Evolutionary conservation across 1,140 invertebrate genomes (phyloP), one percentile per base, ranked within the genome.

Genomic region (Gonatopus flavifemur): DNA sequence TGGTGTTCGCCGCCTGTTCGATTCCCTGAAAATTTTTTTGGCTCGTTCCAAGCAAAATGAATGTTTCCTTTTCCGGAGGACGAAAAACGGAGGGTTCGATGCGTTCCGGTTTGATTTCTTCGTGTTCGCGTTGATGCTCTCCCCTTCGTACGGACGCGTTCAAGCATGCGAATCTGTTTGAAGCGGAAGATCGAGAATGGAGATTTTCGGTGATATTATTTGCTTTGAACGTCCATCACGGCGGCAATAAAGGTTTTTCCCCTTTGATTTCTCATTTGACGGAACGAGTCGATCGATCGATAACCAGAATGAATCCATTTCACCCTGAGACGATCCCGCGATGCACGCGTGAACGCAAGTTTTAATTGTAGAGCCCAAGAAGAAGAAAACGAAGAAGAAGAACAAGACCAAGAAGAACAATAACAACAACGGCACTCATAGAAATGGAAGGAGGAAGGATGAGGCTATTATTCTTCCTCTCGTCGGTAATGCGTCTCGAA

Each of bases 391-490:
- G 12, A 28, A 28, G 25, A 28, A 12, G 12, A 12, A 28, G 25
- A 28, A 28, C n/a, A n/a, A n/a, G n/a, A n/a, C n/a, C n/a, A n/a
- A n/a, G n/a, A n/a, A n/a, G n/a, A n/a, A n/a, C n/a, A n/a, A n/a
- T n/a, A n/a, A n/a, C n/a, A n/a, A n/a, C n/a, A n/a, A n/a, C n/a
- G n/a, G n/a, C n/a, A n/a, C n/a, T n/a, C n/a, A n/a, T n/a, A n/a
- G n/a, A n/a, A n/a, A n/a, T n/a, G n/a, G n/a, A n/a, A n/a, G n/a
- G n/a, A n/a, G n/a, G 55, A 41, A 38, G 43, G 59, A 61, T 62
- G 62, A 72, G 67, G 67, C 70, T 71, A 75, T 77, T 73, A 74
- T 74, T 77, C 71, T 75, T 75, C 70, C 60, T 60, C 57, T 57
- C 55, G 57, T 60, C 52, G 54, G 57, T 55, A 55, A 60, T 49